phyloP scores from a whole-genome alignment of 2,113 vertebrate species.

The Cephalopholis sonnerati region DNA sequence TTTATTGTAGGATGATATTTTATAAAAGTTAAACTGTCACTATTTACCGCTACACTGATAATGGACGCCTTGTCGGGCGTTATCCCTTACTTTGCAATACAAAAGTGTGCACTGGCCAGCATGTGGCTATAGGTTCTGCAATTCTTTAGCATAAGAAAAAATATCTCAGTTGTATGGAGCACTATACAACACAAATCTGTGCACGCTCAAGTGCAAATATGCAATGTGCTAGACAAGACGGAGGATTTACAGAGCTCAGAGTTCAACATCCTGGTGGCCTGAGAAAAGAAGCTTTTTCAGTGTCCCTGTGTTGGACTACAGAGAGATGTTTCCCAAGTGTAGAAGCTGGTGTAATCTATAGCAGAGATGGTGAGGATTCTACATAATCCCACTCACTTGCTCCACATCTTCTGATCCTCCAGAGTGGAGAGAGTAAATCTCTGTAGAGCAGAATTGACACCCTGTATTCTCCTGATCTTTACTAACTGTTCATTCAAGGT shows the following conservation, averaged over 20 bases:
- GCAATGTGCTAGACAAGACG: not conserved
- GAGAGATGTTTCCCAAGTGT: not conserved
- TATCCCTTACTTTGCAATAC: no score
- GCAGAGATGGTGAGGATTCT: not conserved
- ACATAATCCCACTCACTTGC: conserved; percentile 2
- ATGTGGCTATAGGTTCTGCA: not conserved
- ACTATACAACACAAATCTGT: not conserved
- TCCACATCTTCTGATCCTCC: not conserved
- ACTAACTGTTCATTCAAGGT: not conserved
- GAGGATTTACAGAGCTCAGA: not conserved
- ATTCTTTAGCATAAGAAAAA: not conserved
- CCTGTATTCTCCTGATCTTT: not conserved
- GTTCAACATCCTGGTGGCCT: not conserved
- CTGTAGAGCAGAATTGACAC: not conserved
- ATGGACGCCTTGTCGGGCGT: no score
- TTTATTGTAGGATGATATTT: no score
- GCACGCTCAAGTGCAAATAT: not conserved
- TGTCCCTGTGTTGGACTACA: not conserved
- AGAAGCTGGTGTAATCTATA: not conserved
- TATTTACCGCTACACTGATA: not conserved
- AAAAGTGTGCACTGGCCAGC: not conserved
- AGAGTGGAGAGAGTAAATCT: not conserved
- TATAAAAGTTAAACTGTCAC: not conserved
- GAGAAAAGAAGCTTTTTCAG: not conserved
- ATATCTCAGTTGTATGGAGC: not conserved